Base-by-base conservation (phyloP, 2,797 vertebrate species). In the Dryobates pubescens region DNA sequence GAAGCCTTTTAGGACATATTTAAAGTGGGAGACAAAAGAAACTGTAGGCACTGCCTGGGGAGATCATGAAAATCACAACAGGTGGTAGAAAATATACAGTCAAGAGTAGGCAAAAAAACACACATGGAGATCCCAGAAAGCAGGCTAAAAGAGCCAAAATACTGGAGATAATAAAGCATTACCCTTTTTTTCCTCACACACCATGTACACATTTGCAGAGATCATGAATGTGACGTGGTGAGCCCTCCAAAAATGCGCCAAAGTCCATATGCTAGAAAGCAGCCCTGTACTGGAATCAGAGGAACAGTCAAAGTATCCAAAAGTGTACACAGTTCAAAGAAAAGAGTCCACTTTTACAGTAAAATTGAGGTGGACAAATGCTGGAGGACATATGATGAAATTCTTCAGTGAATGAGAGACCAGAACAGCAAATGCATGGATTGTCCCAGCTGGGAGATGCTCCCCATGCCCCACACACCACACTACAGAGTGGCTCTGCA, bases 381-480 rank as follows among this genome's bases (percentile, higher is more conserved):
- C 26, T 84, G 58, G 68, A 71, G 47, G 11, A 45, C 36, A 49
- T 7, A 9, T 6, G 34, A 38, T 17, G 3, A 81, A 94, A 74
- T 81, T 78, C 64, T 64, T 58, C 84, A 81, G 57, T 5, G 29
- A 17, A 20, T 54, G 8, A 1, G 19, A 90, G 22, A 49, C 1
- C 1, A 5, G 8, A 27, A 75, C 56, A 54, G n/a, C 0, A 3
- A 86, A 56, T 3, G 13, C 57, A 64, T 1, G 0, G 54, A 19
- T 61, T 6, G 2, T 53, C 82, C 63, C 36, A 62, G 43, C 47
- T 49, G 59, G 72, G 62, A 75, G n/a, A 14, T 29, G 32, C 14
- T 79, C 38, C 38, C 43, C 13, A 6, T 13, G 47, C 12, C 47
- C 34, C 2, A 1, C 57, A 54, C 0, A 0, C 26, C 7, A 0